Evolutionary conservation across 2,797 vertebrate species (phyloP), one percentile per base, ranked within the genome.

Genomic region (Uromys caudimaculatus): DNA sequence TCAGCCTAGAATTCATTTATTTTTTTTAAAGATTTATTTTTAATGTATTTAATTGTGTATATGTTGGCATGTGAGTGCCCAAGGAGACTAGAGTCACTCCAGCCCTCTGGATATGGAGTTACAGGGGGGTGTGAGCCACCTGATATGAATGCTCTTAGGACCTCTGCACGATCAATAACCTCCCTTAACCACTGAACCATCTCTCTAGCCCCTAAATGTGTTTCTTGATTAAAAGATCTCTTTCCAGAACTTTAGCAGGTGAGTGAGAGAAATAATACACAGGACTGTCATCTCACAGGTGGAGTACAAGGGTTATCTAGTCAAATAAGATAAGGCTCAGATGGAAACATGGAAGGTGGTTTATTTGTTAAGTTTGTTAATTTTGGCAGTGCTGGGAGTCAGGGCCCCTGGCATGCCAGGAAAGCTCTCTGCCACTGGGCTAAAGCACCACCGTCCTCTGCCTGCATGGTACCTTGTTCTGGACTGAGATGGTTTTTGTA

Each of bases 181-280:
- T 41, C 50, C 23, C 35, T 87, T 56, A 29, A 41, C 35, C 10
- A 41, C 11, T 29, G n/a, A 73, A 9, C 50, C n/a, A 44, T 82
- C 29, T 96, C 54, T 86, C 29, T 71, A 81, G 17, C 27, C 4
- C 91, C 71, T 60, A 96, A 93, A 90, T 62, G 50, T 84, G 58
- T 87, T 93, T 82, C 69, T 93, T 93, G 69, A 41, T 38, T 89
- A 41, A 97, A 90, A 93, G 56, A 58, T 76, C 60, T 88, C 38
- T 93, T 96, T 88, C 79, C 24, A 29, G 13, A 3, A 89, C 77
- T 79, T 96, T 17, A 21, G 89, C 38, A 75, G 67, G 50, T 8
- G 1, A 56, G 4, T 86, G 23, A 73, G 83, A 96, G 56, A 96
- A 92, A 91, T 27, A 84, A 94, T 91, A 91, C 12, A 27, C 47